Evolutionary conservation across 2,797 vertebrate genomes (phyloP).

Genomic region (Pagetopsis macropterus): DNA sequence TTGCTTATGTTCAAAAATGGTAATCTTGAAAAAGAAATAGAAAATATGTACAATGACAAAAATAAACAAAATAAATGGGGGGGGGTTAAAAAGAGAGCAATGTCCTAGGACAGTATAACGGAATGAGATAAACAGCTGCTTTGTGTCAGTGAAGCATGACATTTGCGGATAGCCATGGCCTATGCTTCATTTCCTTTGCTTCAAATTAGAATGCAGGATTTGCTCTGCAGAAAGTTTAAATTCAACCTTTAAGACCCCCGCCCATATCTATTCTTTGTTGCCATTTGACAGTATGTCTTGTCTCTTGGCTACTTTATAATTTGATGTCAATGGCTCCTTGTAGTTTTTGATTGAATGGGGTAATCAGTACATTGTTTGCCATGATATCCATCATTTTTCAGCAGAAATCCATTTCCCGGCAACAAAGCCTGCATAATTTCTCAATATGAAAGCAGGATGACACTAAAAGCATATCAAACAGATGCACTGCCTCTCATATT

Average conservation of each 20-base stretch:
- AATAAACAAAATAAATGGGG: neutral
- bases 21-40: neutral
- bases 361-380: constrained; percentile 21
- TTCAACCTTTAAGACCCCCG: constrained; percentile 47
- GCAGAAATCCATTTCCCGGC: constrained; percentile 43
- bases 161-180: constrained; percentile 72
- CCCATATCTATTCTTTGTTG: constrained; percentile 20
- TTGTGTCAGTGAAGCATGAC: constrained; percentile 73
- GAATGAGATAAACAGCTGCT: constrained; percentile 69
- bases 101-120: constrained; percentile 1
- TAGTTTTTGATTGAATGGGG: neutral
- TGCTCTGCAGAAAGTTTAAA: constrained; percentile 61
- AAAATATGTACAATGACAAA: fast-evolving
- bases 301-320: neutral
- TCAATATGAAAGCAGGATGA: constrained; percentile 24
- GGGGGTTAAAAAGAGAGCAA: neutral
- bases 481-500: constrained; percentile 14
- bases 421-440: constrained; percentile 16
- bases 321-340: neutral
- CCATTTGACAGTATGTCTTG: neutral
- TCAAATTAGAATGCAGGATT: constrained; percentile 73
- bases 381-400: constrained; percentile 19
- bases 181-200: constrained; percentile 76
- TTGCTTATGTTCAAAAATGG: neutral
- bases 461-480: constrained; percentile 42